Evolutionary conservation across 2,888 invertebrate species (phyloP).

Genomic region (Microctonus brassicae): DNA sequence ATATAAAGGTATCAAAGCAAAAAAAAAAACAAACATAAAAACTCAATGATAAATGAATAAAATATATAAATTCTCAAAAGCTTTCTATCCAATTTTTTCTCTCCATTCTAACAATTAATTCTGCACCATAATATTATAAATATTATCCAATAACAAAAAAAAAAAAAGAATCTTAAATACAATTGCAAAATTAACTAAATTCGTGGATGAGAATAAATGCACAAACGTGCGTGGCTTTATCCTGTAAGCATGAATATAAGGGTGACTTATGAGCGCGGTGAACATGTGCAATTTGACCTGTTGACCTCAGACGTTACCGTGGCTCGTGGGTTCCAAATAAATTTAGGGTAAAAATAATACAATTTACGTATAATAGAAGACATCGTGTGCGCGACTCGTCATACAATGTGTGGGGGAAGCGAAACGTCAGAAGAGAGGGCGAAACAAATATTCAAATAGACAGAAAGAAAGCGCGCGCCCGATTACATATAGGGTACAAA

Average conservation of each 20-base stretch:
- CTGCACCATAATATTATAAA: no score
- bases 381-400: constrained; percentile 53
- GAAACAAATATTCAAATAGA: constrained; percentile 34
- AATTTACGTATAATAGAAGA: constrained; percentile 68
- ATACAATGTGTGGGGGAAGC: no score
- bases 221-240: constrained; percentile 34
- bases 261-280: constrained; percentile 59
- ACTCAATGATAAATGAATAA: neutral
- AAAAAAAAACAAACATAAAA: neutral
- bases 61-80: neutral
- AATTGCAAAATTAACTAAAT: neutral
- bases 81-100: neutral
- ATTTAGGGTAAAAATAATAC: constrained; percentile 71
- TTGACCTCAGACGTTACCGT: constrained; percentile 59
- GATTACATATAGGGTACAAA: neutral
- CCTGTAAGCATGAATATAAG: constrained; percentile 38
- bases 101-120: neutral
- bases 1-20: no score
- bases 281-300: constrained; percentile 69
- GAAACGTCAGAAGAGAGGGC: constrained; percentile 36
- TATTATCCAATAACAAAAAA: no score
- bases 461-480: constrained; percentile 13
- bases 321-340: constrained; percentile 57
- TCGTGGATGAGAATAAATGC: neutral
- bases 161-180: constrained; percentile 2